Evolutionary conservation across 2,797 vertebrate species (phyloP), one percentile per base, ranked within the genome.

Genomic region (Columba guinea): DNA sequence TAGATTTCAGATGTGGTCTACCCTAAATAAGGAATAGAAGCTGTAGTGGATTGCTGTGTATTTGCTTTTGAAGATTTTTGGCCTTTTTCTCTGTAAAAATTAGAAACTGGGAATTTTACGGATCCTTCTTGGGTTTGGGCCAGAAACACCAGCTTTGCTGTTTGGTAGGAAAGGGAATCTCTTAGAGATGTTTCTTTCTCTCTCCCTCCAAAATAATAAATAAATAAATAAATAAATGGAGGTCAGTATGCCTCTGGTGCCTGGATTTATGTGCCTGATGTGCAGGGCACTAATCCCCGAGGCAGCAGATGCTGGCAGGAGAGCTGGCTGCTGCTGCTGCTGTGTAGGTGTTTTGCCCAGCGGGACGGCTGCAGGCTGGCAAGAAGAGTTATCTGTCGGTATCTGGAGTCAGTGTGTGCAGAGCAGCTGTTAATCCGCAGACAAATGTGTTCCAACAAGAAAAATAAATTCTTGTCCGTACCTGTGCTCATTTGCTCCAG

Each of bases 401-500:
- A 67, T 30, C 73, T 12, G 10, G 28, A 21, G 64, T 63, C 10
- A 1, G 17, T 3, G 59, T 1, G 44, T 1, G 2, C 32, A 32
- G 63, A 81, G 58, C 93, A 48, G 70, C 82, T 1, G 3, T 83
- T 28, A 15, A 93, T 90, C 83, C 24, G 64, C 83, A 64, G 75
- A 8, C 6, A 30, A 28, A 94, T 84, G 30, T 75, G 95, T 94
- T 77, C 68, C 81, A 68, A 90, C 94, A 95, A 64, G 96, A 94
- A 69, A 70, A 87, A 65, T 2, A 51, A 78, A 74, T 93, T 93
- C 95, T 51, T 96, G 94, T 6, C 85, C 1, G 6, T 94, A 84
- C 95, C 95, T 94, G 94, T 0, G 70, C 68, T 46, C 11, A 5
- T 58, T 37, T 2, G 81, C 60, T 83, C 39, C 2, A 4, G 35